Evolutionary conservation across 2,113 vertebrate genomes (phyloP).

Genomic region (Equus przewalskii): DNA sequence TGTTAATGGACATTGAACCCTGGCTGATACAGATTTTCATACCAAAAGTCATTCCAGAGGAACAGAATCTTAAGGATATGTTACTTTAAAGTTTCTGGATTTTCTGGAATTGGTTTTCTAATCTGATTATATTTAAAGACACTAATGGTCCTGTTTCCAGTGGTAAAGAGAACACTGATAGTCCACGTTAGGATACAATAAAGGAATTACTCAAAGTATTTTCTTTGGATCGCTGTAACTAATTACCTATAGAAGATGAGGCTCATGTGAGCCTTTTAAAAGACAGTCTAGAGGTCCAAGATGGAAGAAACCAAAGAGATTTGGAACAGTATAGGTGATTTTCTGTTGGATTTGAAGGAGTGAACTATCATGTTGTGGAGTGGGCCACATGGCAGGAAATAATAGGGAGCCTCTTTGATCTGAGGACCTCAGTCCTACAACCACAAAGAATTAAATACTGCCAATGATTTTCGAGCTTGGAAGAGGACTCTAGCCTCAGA

Average conservation of each 20-base stretch:
- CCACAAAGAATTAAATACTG: not conserved
- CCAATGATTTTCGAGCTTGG: not conserved
- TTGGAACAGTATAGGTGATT: not conserved
- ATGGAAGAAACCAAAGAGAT: not conserved
- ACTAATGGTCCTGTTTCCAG: not conserved
- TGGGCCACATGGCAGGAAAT: not conserved
- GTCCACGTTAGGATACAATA: not conserved
- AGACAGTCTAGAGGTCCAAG: not conserved
- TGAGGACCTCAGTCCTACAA: accelerated
- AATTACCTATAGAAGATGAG: not conserved
- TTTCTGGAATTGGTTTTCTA: not conserved
- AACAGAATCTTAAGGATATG: not conserved
- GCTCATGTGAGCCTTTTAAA: not conserved
- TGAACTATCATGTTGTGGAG: not conserved
- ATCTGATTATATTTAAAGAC: not conserved
- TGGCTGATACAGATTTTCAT: not conserved
- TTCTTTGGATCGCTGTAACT: not conserved
- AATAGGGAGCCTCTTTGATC: not conserved
- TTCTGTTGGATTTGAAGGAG: not conserved
- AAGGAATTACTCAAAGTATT: not conserved
- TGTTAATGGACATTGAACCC: not conserved
- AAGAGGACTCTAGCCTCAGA: not conserved
- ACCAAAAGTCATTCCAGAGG: not conserved
- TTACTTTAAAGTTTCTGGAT: not conserved
- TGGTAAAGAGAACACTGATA: not conserved